Evolutionary conservation across 2,888 invertebrate species (phyloP).

Genomic region (Auanema freiburgensis): DNA sequence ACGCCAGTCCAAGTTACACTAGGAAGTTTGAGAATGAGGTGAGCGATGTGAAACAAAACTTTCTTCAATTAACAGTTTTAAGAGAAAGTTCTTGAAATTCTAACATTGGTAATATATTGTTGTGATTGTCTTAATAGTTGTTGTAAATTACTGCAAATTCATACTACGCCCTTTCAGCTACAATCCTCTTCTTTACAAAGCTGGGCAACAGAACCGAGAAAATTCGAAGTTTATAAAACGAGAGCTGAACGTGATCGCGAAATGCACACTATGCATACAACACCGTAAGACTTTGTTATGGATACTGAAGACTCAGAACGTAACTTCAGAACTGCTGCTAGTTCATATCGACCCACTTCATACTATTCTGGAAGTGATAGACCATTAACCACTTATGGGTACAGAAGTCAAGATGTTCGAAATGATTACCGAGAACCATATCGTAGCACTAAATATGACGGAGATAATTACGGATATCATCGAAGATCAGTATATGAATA

Average conservation of each 20-base stretch:
- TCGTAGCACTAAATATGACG: not conserved
- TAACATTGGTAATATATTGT: not conserved
- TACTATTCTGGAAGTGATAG: constrained; percentile 38
- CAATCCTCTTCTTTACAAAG: constrained; percentile 36
- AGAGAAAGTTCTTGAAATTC: not conserved
- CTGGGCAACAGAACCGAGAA: constrained; percentile 50
- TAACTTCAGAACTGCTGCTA: constrained; percentile 28
- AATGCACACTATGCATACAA: constrained; percentile 40
- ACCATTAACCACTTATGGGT: constrained; percentile 28
- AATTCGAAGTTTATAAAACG: constrained; percentile 62
- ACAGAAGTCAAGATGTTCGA: constrained; percentile 10
- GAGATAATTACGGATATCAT: constrained; percentile 21
- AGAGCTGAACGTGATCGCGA: constrained; percentile 60
- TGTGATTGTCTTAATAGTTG: not conserved
- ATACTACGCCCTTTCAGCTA: too few relatives aligned
- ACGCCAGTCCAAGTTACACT: constrained; percentile 41
- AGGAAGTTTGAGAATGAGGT: constrained; percentile 49
- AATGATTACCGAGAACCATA: not conserved
- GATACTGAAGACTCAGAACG: not conserved
- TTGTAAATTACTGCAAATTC: too few relatives aligned
- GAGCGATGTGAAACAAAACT: constrained; percentile 11
- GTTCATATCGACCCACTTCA: constrained; percentile 33
- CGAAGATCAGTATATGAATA: not conserved
- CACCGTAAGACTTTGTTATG: constrained; percentile 6
- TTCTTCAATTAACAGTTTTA: not conserved